A percentile compares a stretch with the other conserved stretches of the same genome.
Evolutionary conservation across 1,140 invertebrate genomes (phyloP).

Genomic region (Phymorhynchus buccinoides): DNA sequence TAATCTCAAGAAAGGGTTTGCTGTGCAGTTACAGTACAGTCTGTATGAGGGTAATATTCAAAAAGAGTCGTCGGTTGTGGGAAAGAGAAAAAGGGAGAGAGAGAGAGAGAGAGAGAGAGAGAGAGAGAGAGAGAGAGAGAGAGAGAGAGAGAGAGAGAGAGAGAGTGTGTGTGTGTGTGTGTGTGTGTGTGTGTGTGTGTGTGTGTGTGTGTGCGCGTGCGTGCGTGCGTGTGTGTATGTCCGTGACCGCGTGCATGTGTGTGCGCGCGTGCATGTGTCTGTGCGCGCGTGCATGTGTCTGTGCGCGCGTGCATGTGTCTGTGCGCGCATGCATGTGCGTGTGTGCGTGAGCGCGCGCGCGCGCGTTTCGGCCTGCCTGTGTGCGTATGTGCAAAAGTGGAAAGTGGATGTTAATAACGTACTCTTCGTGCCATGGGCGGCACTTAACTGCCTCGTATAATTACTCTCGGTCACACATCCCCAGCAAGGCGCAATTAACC

Average conservation of each 20-base stretch:
- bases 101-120: slow-evolving; percentile 37
- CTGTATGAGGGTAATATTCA: no score
- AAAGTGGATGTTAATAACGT: no score
- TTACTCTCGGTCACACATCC: no score
- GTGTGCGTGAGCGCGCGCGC: not conserved
- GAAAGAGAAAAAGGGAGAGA: not conserved
- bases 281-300: not conserved
- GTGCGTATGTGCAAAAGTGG: no score
- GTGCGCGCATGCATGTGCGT: not conserved
- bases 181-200: slow-evolving; percentile 21
- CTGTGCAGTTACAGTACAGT: no score
- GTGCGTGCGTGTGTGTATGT: slow-evolving; percentile 7
- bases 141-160: not conserved
- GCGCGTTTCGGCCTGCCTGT: no score
- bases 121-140: not conserved
- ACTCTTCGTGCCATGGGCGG: no score
- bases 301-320: no score
- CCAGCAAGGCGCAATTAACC: no score
- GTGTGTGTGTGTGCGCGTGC: slow-evolving; percentile 35
- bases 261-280: not conserved
- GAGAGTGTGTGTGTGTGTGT: not conserved
- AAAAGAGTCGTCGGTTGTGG: no score
- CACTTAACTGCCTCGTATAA: no score
- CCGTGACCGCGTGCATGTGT: not conserved
- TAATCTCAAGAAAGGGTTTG: no score